These are phyloP conservation scores for Prionace glauca DNA, from an alignment of 2,797 vertebrate species.

Conservation along the genomic window DNA sequence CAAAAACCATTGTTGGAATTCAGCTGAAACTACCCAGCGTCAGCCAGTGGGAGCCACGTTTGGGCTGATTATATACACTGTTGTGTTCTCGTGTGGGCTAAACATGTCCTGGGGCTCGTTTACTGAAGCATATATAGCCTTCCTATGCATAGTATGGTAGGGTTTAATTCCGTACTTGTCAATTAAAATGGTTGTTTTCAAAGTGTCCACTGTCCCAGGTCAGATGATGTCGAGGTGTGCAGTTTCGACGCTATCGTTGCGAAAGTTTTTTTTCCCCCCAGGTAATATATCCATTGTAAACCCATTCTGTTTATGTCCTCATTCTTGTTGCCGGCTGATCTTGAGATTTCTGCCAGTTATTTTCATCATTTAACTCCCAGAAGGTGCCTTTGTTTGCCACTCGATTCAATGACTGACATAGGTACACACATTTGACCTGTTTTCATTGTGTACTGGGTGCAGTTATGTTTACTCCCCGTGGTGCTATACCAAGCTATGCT, in stretches of 20 bases:
- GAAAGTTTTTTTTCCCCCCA: background rate
- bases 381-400: conserved; percentile 34
- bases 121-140: conserved; percentile 33
- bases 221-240: background rate
- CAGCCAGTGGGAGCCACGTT: background rate
- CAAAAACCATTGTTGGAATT: background rate
- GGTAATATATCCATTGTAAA: background rate
- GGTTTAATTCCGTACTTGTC: conserved; percentile 30
- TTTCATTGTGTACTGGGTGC: background rate
- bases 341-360: background rate
- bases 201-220: background rate
- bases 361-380: background rate
- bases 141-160: conserved; percentile 36
- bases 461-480: background rate
- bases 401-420: background rate
- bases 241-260: background rate
- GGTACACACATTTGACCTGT: background rate
- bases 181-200: conserved; percentile 35
- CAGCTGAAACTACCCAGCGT: background rate
- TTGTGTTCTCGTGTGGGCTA: background rate
- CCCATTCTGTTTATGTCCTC: background rate
- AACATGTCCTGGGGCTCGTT: conserved; percentile 26
- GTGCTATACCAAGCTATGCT: conserved; percentile 4
- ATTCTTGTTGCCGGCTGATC: background rate
- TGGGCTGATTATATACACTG: conserved; percentile 2